Percentiles rank a stretch among this genome's conserved stretches.
These are phyloP conservation scores for Drosophila auraria DNA, from an alignment of 1,140 invertebrate genomes.

Conservation along the genomic window DNA sequence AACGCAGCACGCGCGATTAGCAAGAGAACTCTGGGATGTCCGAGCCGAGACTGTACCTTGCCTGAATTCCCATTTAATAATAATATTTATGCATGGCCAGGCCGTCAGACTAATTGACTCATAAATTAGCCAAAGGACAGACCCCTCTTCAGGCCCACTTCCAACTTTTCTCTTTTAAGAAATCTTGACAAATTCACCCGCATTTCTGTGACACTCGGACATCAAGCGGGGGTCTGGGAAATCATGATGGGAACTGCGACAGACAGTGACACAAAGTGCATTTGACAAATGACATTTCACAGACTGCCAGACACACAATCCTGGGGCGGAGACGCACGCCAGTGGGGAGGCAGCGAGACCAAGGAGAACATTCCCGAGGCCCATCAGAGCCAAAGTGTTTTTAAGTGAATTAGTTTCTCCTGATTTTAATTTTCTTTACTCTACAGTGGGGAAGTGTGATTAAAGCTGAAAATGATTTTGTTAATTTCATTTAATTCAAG, in stretches of 20 bases:
- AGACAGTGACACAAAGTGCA: conserved; percentile 81
- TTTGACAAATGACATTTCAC: conserved; percentile 84
- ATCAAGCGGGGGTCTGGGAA: conserved; percentile 49
- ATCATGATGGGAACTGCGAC: conserved; percentile 60
- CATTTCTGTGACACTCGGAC: conserved; percentile 79
- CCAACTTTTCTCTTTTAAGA: conserved; percentile 24
- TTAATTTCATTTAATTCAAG: neutral
- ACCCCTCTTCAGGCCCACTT: neutral
- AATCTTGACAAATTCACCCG: conserved; percentile 78
- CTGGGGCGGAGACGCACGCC: conserved; percentile 17
- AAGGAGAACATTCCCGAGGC: conserved; percentile 57
- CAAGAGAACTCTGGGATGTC: conserved; percentile 33
- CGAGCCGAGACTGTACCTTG: conserved; percentile 20
- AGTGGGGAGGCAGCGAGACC: neutral
- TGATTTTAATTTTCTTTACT: conserved; percentile 14
- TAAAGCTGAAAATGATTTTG: neutral
- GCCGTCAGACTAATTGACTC: conserved; percentile 76
- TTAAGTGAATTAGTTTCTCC: conserved; percentile 80
- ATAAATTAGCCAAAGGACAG: conserved; percentile 67
- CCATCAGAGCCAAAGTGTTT: conserved; percentile 71
- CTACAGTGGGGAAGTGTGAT: conserved; percentile 1
- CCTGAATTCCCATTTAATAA: conserved; percentile 52
- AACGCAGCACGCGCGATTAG: conserved; percentile 61
- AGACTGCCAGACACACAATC: conserved; percentile 73
- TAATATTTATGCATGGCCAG: conserved; percentile 68